phyloP scores from a whole-genome alignment of 2,888 invertebrate genomes.

The Caenorhabditis zanzibari region DNA sequence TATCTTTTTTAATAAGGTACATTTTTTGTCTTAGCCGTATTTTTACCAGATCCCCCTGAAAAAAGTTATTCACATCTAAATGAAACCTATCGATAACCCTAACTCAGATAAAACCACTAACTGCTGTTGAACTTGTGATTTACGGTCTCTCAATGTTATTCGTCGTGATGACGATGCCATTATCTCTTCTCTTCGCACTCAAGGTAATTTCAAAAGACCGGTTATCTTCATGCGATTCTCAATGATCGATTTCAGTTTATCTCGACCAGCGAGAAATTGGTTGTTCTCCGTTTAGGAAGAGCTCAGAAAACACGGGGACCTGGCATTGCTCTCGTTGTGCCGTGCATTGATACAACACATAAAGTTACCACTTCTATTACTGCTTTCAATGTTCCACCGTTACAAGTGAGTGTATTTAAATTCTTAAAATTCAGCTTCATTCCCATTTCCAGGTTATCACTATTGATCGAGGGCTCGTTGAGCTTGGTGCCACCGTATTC shows the following conservation, averaged over 20 bases:
- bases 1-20: no score
- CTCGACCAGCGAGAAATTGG: conserved; percentile 78
- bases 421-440: not conserved
- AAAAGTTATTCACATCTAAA: not conserved
- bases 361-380: conserved; percentile 84
- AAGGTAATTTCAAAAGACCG: conserved; percentile 71
- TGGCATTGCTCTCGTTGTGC: conserved; percentile 84
- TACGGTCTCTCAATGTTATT: conserved; percentile 73
- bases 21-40: no score
- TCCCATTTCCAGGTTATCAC: conserved; percentile 82
- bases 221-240: conserved; percentile 2
- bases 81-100: no score
- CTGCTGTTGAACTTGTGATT: conserved; percentile 66
- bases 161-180: conserved; percentile 78
- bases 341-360: conserved; percentile 83
- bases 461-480: conserved; percentile 84
- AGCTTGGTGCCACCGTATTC: conserved; percentile 85
- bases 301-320: conserved; percentile 80
- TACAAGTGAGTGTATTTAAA: conserved; percentile 82
- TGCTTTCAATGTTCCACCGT: conserved; percentile 85
- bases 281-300: conserved; percentile 82
- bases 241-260: conserved; percentile 78
- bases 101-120: conserved; percentile 61
- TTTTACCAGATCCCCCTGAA: no score
- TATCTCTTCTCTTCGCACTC: conserved; percentile 80